Evolutionary conservation across 1,140 invertebrate genomes (phyloP), one percentile per base, ranked within the genome.

Genomic region (Stratiolaelaps scimitus): DNA sequence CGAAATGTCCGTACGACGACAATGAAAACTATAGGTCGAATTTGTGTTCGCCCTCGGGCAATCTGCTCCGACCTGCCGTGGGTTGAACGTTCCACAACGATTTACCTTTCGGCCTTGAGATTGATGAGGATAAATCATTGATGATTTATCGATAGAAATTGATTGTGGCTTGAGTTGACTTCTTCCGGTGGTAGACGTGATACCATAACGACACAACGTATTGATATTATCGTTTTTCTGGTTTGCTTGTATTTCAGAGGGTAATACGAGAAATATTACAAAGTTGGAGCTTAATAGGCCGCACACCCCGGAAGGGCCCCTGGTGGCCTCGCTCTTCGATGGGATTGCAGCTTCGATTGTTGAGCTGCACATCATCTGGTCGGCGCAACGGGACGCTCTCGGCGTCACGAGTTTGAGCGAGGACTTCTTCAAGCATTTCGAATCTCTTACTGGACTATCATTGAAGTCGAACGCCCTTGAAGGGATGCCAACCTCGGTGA

Each of bases 271-370:
- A 26, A 60, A 26, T 34, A 34, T 60, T 34, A 60, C 26, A 26
- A 29, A 60, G 15, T 60, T 60, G 15, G 53, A 60, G 10, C 53
- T 60, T 26, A 26, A 60, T 60, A 1, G 34, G 53, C 53, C 53
- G 4, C 53, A 26, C 2, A 34, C 26, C 4, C 20, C 53, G 15
- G 20, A 26, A 26, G 13, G 53, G 6, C 26, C 34, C 20, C 53
- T 26, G 10, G 13, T 23, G 1, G 15, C 26, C 4, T 29, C 26
- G 10, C 2, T 26, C 15, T 60, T 60, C 23, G 53, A 60, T 26
- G 53, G n/a, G 10, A 60, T 60, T 19, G 53, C 53, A 34, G 15
- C 53, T 60, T 60, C 53, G 20, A 60, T 60, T 23, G 53, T 60
- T 60, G 53, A 60, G 20, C 53, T 60, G 15, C 53, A 60, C 53